Evolutionary conservation across 1,140 invertebrate species (phyloP).

Genomic region (Bursaphelenchus mucronatus): DNA sequence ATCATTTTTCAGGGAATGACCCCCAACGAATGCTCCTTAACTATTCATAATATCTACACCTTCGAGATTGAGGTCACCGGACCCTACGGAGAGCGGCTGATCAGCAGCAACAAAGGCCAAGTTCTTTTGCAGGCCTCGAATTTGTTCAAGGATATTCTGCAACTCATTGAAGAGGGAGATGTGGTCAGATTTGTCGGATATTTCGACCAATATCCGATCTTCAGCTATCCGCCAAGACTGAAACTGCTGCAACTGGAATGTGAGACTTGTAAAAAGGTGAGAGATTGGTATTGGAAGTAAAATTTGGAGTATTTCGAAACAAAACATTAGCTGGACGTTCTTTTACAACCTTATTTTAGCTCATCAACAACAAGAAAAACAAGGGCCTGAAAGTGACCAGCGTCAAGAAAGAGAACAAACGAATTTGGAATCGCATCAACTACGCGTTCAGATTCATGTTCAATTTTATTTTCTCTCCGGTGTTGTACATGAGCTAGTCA

Average conservation of each 20-base stretch:
- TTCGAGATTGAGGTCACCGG: slow-evolving; percentile 53
- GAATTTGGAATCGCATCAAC: slow-evolving; percentile 46
- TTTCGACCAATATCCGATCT: slow-evolving; percentile 54
- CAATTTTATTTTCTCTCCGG: slow-evolving; percentile 53
- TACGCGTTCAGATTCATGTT: slow-evolving; percentile 55
- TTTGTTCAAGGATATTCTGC: slow-evolving; percentile 44
- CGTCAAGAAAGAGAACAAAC: slow-evolving; percentile 37
- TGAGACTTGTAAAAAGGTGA: slow-evolving; percentile 49
- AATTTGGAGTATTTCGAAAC: slow-evolving; percentile 27
- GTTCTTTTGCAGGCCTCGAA: slow-evolving; percentile 45
- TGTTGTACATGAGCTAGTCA: slow-evolving; percentile 20
- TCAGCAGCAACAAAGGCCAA: slow-evolving; percentile 51
- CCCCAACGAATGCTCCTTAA: slow-evolving; percentile 48
- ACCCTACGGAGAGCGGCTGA: slow-evolving; percentile 48
- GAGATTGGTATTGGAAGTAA: no score
- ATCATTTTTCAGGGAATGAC: slow-evolving; percentile 12
- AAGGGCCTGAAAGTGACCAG: slow-evolving; percentile 41
- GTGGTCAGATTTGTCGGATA: slow-evolving; percentile 52
- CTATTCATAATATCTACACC: slow-evolving; percentile 54
- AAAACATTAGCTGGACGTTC: neutral
- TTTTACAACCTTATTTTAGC: slow-evolving; percentile 19
- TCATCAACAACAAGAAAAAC: slow-evolving; percentile 37
- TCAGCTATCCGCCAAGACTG: slow-evolving; percentile 49
- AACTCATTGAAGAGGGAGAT: slow-evolving; percentile 52
- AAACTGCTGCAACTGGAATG: slow-evolving; percentile 53